Conservation (phyloP, 2,888 invertebrate genomes). For the Nipponacmea schrenckii region DNA sequence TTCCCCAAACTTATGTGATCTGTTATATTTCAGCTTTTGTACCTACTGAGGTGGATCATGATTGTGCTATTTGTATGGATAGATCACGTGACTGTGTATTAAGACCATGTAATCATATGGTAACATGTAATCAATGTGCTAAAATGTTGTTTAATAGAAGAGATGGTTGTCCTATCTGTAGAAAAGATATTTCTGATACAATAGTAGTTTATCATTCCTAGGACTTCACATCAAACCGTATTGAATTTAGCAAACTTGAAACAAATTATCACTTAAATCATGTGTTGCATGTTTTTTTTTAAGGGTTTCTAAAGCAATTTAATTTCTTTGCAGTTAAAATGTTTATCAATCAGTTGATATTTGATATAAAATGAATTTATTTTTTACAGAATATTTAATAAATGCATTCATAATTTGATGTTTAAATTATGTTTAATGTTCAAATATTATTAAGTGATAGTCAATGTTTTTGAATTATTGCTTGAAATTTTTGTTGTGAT, state of each 20-base stretch:
- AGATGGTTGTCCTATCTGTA: slow-evolving; percentile 69
- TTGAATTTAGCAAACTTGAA: not conserved
- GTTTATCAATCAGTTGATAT: not conserved
- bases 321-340: not conserved
- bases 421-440: too few relatives aligned
- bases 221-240: not conserved
- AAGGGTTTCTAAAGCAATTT: too few relatives aligned
- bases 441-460: too few relatives aligned
- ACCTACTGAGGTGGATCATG: slow-evolving; percentile 56
- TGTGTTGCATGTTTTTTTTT: too few relatives aligned
- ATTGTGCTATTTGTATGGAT: slow-evolving; percentile 71
- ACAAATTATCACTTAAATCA: not conserved
- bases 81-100: slow-evolving; percentile 67
- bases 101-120: slow-evolving; percentile 70
- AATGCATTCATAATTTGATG: too few relatives aligned
- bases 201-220: slow-evolving; percentile 68
- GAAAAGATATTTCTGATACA: slow-evolving; percentile 67
- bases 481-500: too few relatives aligned
- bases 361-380: too few relatives aligned
- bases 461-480: too few relatives aligned
- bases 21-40: slow-evolving; percentile 26
- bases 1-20: not conserved
- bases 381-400: too few relatives aligned
- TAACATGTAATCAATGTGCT: slow-evolving; percentile 69
- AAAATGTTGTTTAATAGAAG: slow-evolving; percentile 65